Evolutionary conservation across 2,113 vertebrate genomes (phyloP).

Genomic region (Cololabis saira): DNA sequence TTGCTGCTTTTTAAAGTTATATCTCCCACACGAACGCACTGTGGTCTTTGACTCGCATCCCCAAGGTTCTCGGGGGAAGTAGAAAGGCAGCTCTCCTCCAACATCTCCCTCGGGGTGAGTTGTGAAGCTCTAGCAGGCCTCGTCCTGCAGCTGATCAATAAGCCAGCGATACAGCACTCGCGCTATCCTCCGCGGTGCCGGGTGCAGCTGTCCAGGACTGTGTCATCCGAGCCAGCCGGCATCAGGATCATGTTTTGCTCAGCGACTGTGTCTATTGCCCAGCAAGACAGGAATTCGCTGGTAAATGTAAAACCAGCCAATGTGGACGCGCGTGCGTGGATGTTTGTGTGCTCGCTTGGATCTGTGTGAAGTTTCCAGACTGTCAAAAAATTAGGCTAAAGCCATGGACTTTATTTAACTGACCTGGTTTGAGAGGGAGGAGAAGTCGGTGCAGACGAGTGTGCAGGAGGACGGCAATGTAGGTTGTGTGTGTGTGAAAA

Average conservation of each 20-base stretch:
- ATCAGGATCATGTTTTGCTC: conserved; percentile 24
- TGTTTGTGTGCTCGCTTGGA: neutral
- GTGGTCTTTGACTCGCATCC: conserved; percentile 43
- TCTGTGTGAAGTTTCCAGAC: conserved; percentile 34
- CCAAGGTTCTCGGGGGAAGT: conserved; percentile 12
- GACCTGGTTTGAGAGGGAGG: conserved; percentile 67
- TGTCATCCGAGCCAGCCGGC: conserved; percentile 12
- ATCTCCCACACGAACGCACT: neutral
- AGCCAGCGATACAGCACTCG: conserved; percentile 45
- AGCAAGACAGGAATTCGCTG: neutral
- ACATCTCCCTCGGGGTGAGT: conserved; percentile 39
- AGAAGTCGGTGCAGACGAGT: conserved; percentile 52
- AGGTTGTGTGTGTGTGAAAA: conserved; percentile 3
- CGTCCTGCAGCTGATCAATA: conserved; percentile 75
- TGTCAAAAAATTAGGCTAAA: conserved; percentile 73
- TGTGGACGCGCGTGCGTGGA: neutral
- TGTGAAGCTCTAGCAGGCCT: conserved; percentile 52
- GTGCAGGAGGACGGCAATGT: conserved; percentile 14
- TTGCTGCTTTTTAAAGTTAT: conserved; percentile 2
- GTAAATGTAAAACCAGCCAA: conserved; percentile 18
- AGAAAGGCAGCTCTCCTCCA: conserved; percentile 46
- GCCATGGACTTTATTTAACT: conserved; percentile 72
- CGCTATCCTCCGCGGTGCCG: conserved; percentile 29
- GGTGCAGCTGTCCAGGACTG: conserved; percentile 39
- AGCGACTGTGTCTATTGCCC: neutral